A percentile compares a stretch with the other conserved stretches of the same genome.
Evolutionary conservation across 2,113 vertebrate genomes (phyloP).

Genomic region (Geococcyx californianus): DNA sequence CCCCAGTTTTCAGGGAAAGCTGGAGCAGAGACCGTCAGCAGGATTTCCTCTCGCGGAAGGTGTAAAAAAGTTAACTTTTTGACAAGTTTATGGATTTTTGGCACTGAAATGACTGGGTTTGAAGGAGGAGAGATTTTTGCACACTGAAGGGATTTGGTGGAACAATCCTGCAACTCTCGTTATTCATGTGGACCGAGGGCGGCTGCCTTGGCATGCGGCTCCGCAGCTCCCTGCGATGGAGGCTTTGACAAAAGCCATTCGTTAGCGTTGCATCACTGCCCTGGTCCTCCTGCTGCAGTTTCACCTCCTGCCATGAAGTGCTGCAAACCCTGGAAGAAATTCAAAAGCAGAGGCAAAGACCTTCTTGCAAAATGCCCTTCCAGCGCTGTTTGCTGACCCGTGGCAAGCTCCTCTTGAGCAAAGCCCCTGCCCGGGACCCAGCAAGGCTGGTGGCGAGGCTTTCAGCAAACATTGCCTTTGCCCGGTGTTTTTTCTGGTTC

Average conservation of each 20-base stretch:
- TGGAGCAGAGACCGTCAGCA: background rate
- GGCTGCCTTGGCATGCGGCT: background rate
- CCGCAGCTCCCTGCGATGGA: background rate
- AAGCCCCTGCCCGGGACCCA: no score
- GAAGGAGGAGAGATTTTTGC: background rate
- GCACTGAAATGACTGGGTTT: background rate
- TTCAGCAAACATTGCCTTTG: background rate
- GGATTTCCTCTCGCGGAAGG: background rate
- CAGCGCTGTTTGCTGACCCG: background rate
- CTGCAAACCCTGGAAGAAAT: background rate
- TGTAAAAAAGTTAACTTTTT: background rate
- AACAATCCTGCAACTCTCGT: accelerated
- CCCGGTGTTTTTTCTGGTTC: background rate
- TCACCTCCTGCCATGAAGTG: background rate
- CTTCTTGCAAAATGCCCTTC: background rate
- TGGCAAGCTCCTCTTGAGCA: background rate
- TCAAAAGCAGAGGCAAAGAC: background rate
- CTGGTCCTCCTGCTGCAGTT: background rate
- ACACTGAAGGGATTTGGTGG: background rate
- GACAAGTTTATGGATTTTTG: background rate
- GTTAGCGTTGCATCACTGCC: background rate
- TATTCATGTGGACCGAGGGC: accelerated
- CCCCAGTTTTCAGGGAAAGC: background rate
- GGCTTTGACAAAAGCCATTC: background rate
- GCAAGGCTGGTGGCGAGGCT: background rate